Base-by-base conservation (phyloP, 2,797 vertebrate genomes). In the Lagocephalus sceleratus region DNA sequence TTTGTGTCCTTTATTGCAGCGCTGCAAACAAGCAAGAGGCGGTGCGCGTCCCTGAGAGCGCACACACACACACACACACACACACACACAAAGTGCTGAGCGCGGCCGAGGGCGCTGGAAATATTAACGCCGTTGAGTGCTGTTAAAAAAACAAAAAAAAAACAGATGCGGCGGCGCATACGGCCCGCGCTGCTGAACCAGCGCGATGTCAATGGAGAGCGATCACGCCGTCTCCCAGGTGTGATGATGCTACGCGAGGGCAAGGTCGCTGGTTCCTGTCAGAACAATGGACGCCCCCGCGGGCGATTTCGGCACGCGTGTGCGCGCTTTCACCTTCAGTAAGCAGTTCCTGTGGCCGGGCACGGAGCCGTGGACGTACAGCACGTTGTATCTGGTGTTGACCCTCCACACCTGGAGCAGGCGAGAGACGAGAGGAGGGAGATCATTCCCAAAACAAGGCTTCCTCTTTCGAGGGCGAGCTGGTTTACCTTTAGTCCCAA, bases 271-370 rank as follows among this genome's bases (percentile, higher is more conserved):
- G 8, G 21, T 68, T 46, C 66, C 57, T 43, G 52, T 67, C 42
- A 60, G 44, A 73, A 57, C 49, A 65, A 59, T 42, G 52, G 68
- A 46, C n/a, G 58, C 42, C 19, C 39, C 57, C 25, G 62, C 19
- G 47, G 55, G 46, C 61, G 63, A 76, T 78, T 72, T 64, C 29
- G 19, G 69, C 63, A 66, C 21, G 48, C 38, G 51, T 26, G 54
- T 48, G 25, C 56, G 64, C 45, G 39, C 32, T 38, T 63, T 49
- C 91, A 98, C 97, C 95, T 97, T 98, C 60, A 98, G 89, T 67
- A 98, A 81, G 81, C 96, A 97, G 77, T 93, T 97, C 29, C 43
- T 92, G 86, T 98, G 94, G 35, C 96, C 97, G 2, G 96, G 97
- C 40, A 98, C 90, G 16, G 93, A 94, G 2, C 97, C 96, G 54